These are phyloP conservation scores for Polypterus bichir DNA, from an alignment of 2,113 vertebrate species.

Conservation along the genomic window DNA sequence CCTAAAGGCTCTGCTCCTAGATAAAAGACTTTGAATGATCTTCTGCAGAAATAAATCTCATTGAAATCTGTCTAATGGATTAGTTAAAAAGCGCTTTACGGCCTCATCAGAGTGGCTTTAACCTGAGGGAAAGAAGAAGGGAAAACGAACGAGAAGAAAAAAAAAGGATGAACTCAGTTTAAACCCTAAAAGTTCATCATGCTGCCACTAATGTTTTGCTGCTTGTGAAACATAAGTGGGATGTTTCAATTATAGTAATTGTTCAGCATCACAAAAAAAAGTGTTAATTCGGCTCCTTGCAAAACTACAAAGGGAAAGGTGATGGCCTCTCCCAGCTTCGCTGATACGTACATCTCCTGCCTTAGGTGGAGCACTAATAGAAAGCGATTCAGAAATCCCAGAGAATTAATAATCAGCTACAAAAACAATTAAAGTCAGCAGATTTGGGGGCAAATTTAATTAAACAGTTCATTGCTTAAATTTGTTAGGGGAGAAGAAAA, in stretches of 20 bases:
- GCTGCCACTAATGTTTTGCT: background rate
- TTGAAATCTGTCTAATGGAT: too few species aligned
- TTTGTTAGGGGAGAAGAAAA: slow-evolving; percentile 22
- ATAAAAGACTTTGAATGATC: too few species aligned
- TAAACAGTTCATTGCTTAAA: slow-evolving; percentile 39
- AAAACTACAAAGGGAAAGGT: slow-evolving; percentile 40
- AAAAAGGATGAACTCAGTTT: slow-evolving; percentile 30
- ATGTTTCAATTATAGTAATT: slow-evolving; percentile 12
- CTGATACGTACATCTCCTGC: slow-evolving; percentile 46
- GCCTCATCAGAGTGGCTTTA: too few species aligned
- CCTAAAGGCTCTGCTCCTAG: too few species aligned
- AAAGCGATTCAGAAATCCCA: slow-evolving; percentile 19
- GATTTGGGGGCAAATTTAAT: slow-evolving; percentile 31
- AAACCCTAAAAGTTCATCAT: background rate
- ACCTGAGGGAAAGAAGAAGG: too few species aligned
- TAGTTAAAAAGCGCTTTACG: too few species aligned
- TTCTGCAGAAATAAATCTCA: too few species aligned
- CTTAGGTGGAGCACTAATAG: slow-evolving; percentile 27
- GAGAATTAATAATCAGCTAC: slow-evolving; percentile 23
- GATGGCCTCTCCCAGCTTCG: slow-evolving; percentile 29
- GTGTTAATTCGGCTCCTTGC: slow-evolving; percentile 39
- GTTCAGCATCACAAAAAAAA: slow-evolving; percentile 39
- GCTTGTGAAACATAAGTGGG: background rate
- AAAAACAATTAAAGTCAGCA: slow-evolving; percentile 10
- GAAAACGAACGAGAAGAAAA: too few species aligned